Percentiles rank a stretch among this genome's conserved stretches.
Evolutionary conservation across 92 coral and sea anemone genomes (phyloP).

Genomic region (Actinostola sp.): DNA sequence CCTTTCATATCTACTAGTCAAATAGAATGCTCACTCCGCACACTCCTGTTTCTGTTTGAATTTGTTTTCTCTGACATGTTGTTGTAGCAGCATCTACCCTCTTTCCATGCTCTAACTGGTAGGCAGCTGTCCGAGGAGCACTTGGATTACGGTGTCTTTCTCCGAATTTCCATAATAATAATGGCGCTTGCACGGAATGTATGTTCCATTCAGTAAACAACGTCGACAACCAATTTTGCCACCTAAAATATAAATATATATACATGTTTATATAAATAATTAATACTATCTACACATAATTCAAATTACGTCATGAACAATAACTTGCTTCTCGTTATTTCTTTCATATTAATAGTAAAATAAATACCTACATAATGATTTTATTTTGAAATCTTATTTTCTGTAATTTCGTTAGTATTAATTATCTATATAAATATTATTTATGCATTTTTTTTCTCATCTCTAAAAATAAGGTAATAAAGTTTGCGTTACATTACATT

Average conservation of each 20-base stretch:
- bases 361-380: too few relatives aligned
- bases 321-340: too few relatives aligned
- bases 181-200: slow-evolving; percentile 32
- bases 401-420: too few relatives aligned
- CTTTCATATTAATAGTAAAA: not conserved
- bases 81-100: slow-evolving; percentile 54
- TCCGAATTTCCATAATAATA: slow-evolving; percentile 50
- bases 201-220: slow-evolving; percentile 35
- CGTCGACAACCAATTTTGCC: slow-evolving; percentile 52
- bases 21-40: slow-evolving; percentile 70
- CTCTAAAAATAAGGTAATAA: too few relatives aligned
- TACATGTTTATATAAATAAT: not conserved
- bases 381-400: too few relatives aligned
- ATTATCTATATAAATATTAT: too few relatives aligned
- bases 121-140: slow-evolving; percentile 20
- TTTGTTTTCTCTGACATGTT: slow-evolving; percentile 22
- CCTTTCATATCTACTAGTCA: too few relatives aligned
- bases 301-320: too few relatives aligned
- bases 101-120: slow-evolving; percentile 52
- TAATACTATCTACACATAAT: too few relatives aligned
- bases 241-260: slow-evolving; percentile 12
- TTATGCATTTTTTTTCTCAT: too few relatives aligned
- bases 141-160: slow-evolving; percentile 30
- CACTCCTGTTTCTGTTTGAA: slow-evolving; percentile 61
- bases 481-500: too few relatives aligned